Percentiles rank a stretch among this genome's conserved stretches.
Conservation (phyloP, 2,888 invertebrate genomes). For the Phyllotreta cruciferae region DNA sequence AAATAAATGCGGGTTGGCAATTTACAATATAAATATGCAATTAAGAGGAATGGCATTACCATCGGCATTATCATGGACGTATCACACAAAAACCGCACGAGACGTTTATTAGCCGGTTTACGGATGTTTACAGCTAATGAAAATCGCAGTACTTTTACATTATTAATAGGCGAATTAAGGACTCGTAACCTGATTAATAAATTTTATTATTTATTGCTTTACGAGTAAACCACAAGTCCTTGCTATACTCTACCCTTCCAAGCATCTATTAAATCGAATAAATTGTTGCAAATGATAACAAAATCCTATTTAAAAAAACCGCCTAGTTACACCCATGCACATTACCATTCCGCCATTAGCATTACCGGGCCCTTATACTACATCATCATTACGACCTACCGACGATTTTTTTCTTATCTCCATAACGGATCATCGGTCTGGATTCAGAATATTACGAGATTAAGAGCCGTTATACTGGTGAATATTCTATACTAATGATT, state of each 20-base stretch:
- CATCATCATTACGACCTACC: slow-evolving; percentile 17
- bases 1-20: slow-evolving; percentile 42
- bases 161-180: no score
- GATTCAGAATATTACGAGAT: slow-evolving; percentile 35
- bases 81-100: slow-evolving; percentile 4
- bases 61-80: slow-evolving; percentile 31
- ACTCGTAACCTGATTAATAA: no score
- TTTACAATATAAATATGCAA: slow-evolving; percentile 38
- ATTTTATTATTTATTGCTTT: no score
- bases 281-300: no score
- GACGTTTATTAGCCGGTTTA: no score
- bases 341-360: slow-evolving; percentile 4
- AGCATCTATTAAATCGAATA: slow-evolving; percentile 27
- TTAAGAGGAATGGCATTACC: slow-evolving; percentile 29
- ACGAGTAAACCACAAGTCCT: no score
- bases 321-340: not conserved
- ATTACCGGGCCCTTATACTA: slow-evolving; percentile 38
- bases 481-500: slow-evolving; percentile 41
- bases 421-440: slow-evolving; percentile 39
- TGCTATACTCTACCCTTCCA: no score
- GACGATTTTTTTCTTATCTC: slow-evolving; percentile 34
- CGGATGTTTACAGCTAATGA: no score
- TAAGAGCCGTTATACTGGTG: slow-evolving; percentile 38
- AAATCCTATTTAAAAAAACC: no score
- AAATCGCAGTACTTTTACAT: no score